Evolutionary conservation across 2,113 vertebrate genomes (phyloP), one percentile per base, ranked within the genome.

Genomic region (Macquaria australasica): DNA sequence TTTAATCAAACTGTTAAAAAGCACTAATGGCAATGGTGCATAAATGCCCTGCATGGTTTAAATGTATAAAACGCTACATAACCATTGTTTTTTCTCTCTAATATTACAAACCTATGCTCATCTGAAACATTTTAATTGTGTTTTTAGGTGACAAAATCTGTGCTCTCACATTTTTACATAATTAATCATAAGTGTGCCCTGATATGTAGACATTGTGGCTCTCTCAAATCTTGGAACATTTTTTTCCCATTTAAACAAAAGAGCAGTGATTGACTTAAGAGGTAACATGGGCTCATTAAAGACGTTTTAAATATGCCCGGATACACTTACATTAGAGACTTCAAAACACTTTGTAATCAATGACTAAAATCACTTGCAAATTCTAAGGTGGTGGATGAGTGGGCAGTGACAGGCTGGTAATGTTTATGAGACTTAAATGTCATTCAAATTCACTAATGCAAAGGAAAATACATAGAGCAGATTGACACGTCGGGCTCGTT

Each of bases 1-100:
- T 97, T 99, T 98, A 98, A 98, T 99, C 97, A 98, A 97, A 98
- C 95, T 97, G 96, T 97, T 98, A 97, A 97, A 95, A 96, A 95
- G 91, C 95, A 94, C 97, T 96, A 96, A 96, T 97, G 95, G 96
- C 97, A 97, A 95, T 96, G 91, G 95, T 96, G 97, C 96, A 96
- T 96, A 95, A 95, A 95, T 94, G 95, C 94, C 96, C 71, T 88
- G 76, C 93, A 91, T 95, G 94, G 92, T 94, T 96, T 96, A 94
- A 95, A 87, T 80, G 51, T 83, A 81, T 67, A 88, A 88, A 88
- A 76, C 18, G 8, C 69, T 21, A 75, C 23, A 81, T 83, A 74
- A 85, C 62, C n/a, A 78, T 67, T 82, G 73, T 81, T 60, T 82
- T 53, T 77, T 80, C 34, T 72, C 15, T 78, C 1, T 5, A 21